Conservation (phyloP, 2,888 invertebrate genomes). For the Ptilodon capucinus region DNA sequence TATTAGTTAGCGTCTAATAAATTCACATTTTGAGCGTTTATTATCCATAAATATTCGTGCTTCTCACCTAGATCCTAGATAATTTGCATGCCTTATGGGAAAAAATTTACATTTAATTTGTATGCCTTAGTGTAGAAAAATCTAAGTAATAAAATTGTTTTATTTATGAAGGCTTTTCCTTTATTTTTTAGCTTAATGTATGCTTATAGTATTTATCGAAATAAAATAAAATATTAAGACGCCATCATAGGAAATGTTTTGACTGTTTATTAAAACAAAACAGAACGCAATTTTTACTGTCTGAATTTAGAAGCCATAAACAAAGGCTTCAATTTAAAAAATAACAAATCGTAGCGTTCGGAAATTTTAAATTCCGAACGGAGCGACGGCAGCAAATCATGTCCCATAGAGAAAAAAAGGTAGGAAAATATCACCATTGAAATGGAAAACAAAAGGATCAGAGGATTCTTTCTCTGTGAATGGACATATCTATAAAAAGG, state of each 20-base stretch:
- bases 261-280: too few relatives aligned
- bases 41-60: background rate
- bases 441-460: slow-evolving; percentile 55
- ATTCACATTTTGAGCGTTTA: background rate
- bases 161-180: too few relatives aligned
- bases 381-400: slow-evolving; percentile 37
- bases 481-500: slow-evolving; percentile 49
- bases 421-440: slow-evolving; percentile 46
- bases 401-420: slow-evolving; percentile 39
- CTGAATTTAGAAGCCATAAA: background rate
- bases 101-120: background rate
- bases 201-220: too few relatives aligned
- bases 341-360: slow-evolving; percentile 27
- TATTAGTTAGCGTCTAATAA: background rate
- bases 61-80: background rate
- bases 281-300: too few relatives aligned
- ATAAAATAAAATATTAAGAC: too few relatives aligned
- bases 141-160: too few relatives aligned
- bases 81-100: background rate
- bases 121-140: too few relatives aligned
- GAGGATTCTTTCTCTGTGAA: slow-evolving; percentile 48
- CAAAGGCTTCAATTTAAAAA: slow-evolving; percentile 11
- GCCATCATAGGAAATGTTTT: too few relatives aligned
- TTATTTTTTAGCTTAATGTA: too few relatives aligned
- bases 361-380: slow-evolving; percentile 49